These are phyloP conservation scores for Dascyllus trimaculatus DNA, from an alignment of 2,113 vertebrate genomes.

Conservation along the genomic window DNA sequence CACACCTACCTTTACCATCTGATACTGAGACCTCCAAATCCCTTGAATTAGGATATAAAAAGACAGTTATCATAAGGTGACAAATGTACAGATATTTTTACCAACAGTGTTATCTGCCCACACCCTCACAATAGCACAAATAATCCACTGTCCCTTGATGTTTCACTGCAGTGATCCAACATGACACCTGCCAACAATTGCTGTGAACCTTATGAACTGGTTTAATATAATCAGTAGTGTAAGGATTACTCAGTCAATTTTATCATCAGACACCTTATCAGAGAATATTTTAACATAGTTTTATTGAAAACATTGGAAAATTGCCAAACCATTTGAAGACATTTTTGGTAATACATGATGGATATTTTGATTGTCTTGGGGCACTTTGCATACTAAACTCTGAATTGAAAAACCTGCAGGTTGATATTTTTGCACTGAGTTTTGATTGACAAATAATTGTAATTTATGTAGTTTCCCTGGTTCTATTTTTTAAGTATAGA, in stretches of 20 bases:
- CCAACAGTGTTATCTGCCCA: slow-evolving; percentile 41
- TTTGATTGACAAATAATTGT: too few relatives aligned
- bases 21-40: slow-evolving; percentile 62
- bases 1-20: slow-evolving; percentile 60
- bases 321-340: too few relatives aligned
- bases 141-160: slow-evolving; percentile 13
- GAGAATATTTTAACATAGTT: too few relatives aligned
- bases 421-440: too few relatives aligned
- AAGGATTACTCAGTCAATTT: neutral
- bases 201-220: slow-evolving; percentile 9
- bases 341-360: too few relatives aligned
- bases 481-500: too few relatives aligned
- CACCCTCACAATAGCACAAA: slow-evolving; percentile 36
- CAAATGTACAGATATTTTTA: slow-evolving; percentile 58
- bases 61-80: slow-evolving; percentile 53
- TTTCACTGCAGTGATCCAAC: slow-evolving; percentile 3
- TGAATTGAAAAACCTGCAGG: too few relatives aligned
- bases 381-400: too few relatives aligned
- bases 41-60: slow-evolving; percentile 53
- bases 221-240: neutral
- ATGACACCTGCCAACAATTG: slow-evolving; percentile 23
- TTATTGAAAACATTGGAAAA: too few relatives aligned
- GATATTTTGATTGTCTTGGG: too few relatives aligned
- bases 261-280: too few relatives aligned
- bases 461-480: too few relatives aligned